Conservation (phyloP, 2,113 vertebrate species). For the Oncorhynchus kisutch region DNA sequence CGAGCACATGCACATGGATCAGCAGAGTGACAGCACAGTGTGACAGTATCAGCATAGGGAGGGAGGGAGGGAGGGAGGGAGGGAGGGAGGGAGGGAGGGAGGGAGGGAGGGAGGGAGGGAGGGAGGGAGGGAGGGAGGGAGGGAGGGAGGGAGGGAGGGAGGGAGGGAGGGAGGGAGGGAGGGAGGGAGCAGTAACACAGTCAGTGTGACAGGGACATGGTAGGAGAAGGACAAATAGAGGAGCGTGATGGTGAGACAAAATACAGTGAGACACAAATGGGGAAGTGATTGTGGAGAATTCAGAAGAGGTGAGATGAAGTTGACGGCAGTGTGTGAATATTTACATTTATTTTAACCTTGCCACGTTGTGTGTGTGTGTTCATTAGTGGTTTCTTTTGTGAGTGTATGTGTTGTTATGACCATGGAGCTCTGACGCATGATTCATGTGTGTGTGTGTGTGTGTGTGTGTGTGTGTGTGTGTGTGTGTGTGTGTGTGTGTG, state of each 20-base stretch:
- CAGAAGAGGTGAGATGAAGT: neutral
- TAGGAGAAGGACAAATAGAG: neutral
- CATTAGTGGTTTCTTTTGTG: constrained; percentile 8
- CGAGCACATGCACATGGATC: no score
- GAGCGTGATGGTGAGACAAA: neutral
- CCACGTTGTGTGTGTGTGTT: constrained; percentile 1
- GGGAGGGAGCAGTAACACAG: neutral
- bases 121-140: neutral
- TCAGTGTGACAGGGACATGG: neutral
- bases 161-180: neutral
- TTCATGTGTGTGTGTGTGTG: constrained; percentile 45
- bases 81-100: neutral
- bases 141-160: neutral
- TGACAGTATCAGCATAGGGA: neutral
- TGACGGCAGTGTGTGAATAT: neutral
- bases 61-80: no score
- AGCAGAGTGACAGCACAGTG: no score
- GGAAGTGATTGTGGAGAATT: constrained; percentile 7
- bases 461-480: constrained; percentile 12
- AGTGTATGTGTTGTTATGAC: constrained; percentile 39
- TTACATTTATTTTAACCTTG: neutral
- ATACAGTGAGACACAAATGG: neutral
- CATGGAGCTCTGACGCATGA: constrained; percentile 53
- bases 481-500: neutral
- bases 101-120: neutral